Conservation (phyloP, 2,113 vertebrate species). For the Furnarius figulus region DNA sequence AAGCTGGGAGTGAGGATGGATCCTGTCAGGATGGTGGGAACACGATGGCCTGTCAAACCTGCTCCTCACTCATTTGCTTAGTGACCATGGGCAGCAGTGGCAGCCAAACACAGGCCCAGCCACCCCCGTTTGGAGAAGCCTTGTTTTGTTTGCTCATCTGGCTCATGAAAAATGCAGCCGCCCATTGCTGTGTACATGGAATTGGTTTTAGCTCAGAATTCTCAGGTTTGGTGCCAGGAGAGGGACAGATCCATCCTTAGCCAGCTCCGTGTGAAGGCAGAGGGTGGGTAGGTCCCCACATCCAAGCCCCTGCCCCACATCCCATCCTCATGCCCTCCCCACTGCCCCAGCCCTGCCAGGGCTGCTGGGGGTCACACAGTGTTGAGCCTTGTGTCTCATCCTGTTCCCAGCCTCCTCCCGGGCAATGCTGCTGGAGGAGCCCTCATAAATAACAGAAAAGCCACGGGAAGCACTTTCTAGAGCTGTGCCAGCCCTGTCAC, state of each 20-base stretch:
- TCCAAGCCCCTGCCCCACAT: accelerated
- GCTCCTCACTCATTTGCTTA: background rate
- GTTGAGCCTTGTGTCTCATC: background rate
- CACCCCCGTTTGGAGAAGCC: background rate
- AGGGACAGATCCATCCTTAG: background rate
- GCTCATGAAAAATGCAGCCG: conserved; percentile 67
- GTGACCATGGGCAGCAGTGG: background rate
- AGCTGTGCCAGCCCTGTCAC: accelerated
- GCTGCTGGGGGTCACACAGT: background rate
- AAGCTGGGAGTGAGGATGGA: background rate
- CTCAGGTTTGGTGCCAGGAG: background rate
- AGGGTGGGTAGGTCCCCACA: accelerated
- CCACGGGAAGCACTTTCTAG: accelerated
- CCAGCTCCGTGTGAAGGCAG: accelerated
- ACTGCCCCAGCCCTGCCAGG: background rate
- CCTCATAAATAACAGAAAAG: background rate
- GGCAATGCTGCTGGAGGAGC: background rate
- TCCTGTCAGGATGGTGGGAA: background rate
- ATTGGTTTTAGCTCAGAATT: conserved; percentile 59
- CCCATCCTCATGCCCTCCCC: background rate
- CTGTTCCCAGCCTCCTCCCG: accelerated
- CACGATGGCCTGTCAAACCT: conserved; percentile 20
- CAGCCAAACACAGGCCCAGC: background rate
- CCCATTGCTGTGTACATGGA: conserved; percentile 1
- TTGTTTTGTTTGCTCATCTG: conserved; percentile 38